Evolutionary conservation across 2,888 invertebrate genomes (phyloP).

Genomic region (Iphiclides podalirius): DNA sequence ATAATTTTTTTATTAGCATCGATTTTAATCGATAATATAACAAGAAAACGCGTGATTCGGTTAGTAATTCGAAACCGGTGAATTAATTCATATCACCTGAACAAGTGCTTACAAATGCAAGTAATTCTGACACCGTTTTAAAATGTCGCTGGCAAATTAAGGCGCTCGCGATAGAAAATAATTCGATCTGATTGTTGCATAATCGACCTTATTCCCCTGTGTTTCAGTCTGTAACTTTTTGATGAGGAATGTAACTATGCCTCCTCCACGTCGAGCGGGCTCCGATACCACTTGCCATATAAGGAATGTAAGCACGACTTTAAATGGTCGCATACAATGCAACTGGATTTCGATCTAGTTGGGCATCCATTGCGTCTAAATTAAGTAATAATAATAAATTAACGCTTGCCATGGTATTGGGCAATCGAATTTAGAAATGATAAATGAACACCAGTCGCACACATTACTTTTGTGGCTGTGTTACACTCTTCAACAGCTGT

Average conservation of each 20-base stretch:
- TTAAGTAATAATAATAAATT: conserved; percentile 25
- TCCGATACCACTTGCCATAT: conserved; percentile 16
- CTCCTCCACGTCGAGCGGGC: conserved; percentile 5
- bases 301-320: conserved; percentile 10
- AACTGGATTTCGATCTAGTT: conserved; percentile 24
- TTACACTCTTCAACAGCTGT: not conserved
- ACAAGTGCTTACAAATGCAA: conserved; percentile 17
- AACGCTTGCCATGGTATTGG: conserved; percentile 11
- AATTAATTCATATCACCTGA: conserved; percentile 21
- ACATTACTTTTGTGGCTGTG: not conserved
- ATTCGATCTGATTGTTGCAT: not conserved
- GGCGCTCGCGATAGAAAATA: not conserved
- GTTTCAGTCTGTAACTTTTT: not conserved
- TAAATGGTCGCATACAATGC: conserved; percentile 21
- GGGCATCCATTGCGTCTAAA: conserved; percentile 22
- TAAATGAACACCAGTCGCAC: conserved; percentile 1
- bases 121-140: conserved; percentile 25
- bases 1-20: no score
- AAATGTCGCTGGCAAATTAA: conserved; percentile 20
- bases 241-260: not conserved
- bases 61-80: conserved; percentile 4
- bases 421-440: conserved; percentile 7
- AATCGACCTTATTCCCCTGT: not conserved
- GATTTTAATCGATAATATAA: no score
- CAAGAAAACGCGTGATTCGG: not conserved